A percentile compares a stretch with the other conserved stretches of the same genome.
Conservation (phyloP, 2,113 vertebrate species). For the Centropristis striata region DNA sequence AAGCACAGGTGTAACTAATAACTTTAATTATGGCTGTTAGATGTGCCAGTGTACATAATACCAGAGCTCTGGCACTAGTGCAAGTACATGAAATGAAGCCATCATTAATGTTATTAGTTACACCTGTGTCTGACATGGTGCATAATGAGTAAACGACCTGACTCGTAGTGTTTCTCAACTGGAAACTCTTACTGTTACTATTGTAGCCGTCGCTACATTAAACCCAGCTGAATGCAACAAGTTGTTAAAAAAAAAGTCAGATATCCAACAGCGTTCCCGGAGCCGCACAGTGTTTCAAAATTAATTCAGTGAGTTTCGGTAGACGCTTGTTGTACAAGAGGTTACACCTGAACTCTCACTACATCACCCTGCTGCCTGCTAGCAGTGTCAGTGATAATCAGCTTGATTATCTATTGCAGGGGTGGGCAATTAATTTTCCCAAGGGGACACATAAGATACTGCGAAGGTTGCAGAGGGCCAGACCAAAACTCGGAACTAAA, state of each 20-base stretch:
- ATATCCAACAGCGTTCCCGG: not conserved
- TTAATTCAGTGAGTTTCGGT: not conserved
- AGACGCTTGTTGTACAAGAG: not conserved
- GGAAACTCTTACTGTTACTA: conserved; percentile 1
- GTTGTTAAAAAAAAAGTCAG: not conserved
- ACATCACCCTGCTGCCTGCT: not conserved
- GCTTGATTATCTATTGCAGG: too few relatives aligned
- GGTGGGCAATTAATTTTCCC: too few relatives aligned
- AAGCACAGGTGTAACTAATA: conserved; percentile 21
- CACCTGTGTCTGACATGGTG: conserved; percentile 27
- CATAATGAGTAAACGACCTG: not conserved
- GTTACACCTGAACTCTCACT: not conserved
- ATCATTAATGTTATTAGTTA: conserved; percentile 21
- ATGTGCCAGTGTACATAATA: conserved; percentile 8
- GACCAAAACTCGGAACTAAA: too few relatives aligned
- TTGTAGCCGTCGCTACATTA: not conserved
- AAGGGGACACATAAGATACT: too few relatives aligned
- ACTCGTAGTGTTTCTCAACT: not conserved
- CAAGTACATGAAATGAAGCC: conserved; percentile 15
- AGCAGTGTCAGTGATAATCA: too few relatives aligned
- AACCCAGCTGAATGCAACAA: not conserved
- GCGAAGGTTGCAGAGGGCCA: too few relatives aligned
- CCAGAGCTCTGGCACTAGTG: conserved; percentile 13
- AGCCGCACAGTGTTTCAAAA: not conserved
- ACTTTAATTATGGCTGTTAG: conserved; percentile 1